Percentiles rank a stretch among this genome's conserved stretches.
phyloP scores from a whole-genome alignment of 2,888 invertebrate genomes.

The Acrobasis consociella region DNA sequence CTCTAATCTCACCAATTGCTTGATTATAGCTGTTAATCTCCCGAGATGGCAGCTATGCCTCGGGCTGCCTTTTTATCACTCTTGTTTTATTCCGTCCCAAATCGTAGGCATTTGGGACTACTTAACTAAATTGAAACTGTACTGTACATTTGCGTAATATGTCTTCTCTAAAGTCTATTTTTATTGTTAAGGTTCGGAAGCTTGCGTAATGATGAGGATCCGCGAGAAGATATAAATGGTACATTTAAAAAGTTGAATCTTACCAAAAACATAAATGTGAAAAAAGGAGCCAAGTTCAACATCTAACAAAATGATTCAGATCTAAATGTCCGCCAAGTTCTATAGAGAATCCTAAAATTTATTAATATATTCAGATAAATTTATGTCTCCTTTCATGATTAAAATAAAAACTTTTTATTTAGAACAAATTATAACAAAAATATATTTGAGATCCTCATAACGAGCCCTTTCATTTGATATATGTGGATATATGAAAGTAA shows the following conservation, averaged over 20 bases:
- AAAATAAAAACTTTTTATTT: no score
- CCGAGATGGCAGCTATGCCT: conserved; percentile 57
- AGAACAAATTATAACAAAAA: no score
- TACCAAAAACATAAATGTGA: no score
- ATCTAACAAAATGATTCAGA: no score
- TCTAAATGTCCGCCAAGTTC: no score
- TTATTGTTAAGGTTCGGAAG: conserved; percentile 35
- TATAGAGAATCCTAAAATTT: no score
- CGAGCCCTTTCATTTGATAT: no score
- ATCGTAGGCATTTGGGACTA: conserved; percentile 67
- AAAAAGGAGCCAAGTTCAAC: no score
- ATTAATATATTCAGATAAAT: no score
- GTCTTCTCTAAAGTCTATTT: conserved; percentile 45
- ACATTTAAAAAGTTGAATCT: not conserved
- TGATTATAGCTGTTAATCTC: conserved; percentile 79
- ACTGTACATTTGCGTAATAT: conserved; percentile 51
- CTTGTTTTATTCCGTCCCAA: conserved; percentile 67
- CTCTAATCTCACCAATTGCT: conserved; percentile 76
- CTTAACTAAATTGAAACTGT: conserved; percentile 73
- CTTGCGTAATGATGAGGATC: not conserved
- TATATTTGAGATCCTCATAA: no score
- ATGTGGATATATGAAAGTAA: no score
- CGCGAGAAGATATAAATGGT: not conserved
- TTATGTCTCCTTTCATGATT: no score
- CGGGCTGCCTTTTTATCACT: conserved; percentile 61